Conservation (phyloP, 2,888 invertebrate species). For the Miltochrista miniata region DNA sequence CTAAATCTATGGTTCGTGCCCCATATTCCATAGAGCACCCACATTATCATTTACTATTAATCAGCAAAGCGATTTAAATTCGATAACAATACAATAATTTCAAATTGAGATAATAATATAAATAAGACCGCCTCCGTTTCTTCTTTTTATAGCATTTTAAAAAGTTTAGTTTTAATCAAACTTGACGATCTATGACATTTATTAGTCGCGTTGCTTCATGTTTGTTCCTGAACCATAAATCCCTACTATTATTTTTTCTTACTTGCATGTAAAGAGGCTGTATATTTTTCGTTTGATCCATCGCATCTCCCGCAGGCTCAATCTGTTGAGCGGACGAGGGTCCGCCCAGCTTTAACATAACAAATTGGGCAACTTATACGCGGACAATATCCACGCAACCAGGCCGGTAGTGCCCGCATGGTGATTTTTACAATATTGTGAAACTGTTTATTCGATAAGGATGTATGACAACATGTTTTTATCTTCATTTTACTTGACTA, state of each 20-base stretch:
- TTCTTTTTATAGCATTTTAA: too few relatives aligned
- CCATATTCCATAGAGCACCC: too few relatives aligned
- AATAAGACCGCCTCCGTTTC: too few relatives aligned
- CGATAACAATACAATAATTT: too few relatives aligned
- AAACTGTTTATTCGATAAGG: conserved; percentile 18
- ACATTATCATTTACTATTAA: too few relatives aligned
- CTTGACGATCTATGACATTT: too few relatives aligned
- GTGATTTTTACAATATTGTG: conserved; percentile 23
- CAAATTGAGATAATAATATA: too few relatives aligned
- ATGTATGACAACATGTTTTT: background rate
- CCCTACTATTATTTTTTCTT: background rate
- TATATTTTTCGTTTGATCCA: conserved; percentile 61
- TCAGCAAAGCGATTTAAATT: too few relatives aligned
- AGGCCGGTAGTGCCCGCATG: conserved; percentile 19
- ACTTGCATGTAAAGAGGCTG: conserved; percentile 32
- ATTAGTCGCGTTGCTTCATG: too few relatives aligned
- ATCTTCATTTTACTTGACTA: background rate
- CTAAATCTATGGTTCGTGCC: too few relatives aligned
- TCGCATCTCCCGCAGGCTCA: conserved; percentile 61
- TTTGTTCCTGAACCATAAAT: too few relatives aligned
- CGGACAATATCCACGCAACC: conserved; percentile 40
- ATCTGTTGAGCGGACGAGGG: conserved; percentile 61
- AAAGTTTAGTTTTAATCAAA: too few relatives aligned
- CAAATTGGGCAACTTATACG: conserved; percentile 72
- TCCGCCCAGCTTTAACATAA: conserved; percentile 59